Conservation (phyloP, 2,113 vertebrate species). For the rabbit (Oryctolagus cuniculus) region mOryCun1.1 NC_091435.1:144505001-144505500, state of each 20-base stretch:
- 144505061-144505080: background rate
- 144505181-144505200: background rate
- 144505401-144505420: slow-evolving; percentile 23
- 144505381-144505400: background rate
- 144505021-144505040: background rate
- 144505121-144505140: background rate
- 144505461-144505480: slow-evolving; percentile 37
- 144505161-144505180: background rate
- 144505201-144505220: background rate
- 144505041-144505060: background rate
- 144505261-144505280: background rate
- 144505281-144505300: background rate
- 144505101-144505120: background rate
- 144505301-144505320: background rate
- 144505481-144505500: background rate
- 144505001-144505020: slow-evolving; percentile 43
- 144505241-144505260: background rate
- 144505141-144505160: background rate
- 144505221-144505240: background rate
- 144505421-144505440: slow-evolving; percentile 18
- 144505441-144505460: slow-evolving; percentile 73
- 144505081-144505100: background rate
- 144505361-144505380: background rate
- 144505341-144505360: background rate
- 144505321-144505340: background rate